These are phyloP conservation scores for Allobates femoralis DNA, from an alignment of 2,797 vertebrate species.

Conservation along the genomic window DNA sequence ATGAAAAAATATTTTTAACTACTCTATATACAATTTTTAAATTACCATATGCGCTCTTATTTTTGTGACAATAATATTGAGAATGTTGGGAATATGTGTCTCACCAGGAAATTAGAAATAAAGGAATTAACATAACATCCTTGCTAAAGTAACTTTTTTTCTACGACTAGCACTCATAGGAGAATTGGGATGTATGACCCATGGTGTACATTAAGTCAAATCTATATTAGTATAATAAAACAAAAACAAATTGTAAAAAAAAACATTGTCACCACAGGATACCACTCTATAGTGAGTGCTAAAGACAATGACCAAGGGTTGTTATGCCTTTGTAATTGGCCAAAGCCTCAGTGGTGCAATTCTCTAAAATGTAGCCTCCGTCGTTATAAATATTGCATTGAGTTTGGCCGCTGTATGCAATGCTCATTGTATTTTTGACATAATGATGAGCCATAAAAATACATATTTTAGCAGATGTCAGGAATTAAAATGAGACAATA, in stretches of 20 bases:
- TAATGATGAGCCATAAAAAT: conserved; percentile 60
- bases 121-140: neutral
- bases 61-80: neutral
- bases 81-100: neutral
- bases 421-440: conserved; percentile 58
- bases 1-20: neutral
- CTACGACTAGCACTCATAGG: conserved; percentile 41
- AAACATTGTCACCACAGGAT: conserved; percentile 59
- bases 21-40: neutral
- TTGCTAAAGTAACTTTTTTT: conserved; percentile 2
- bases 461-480: conserved; percentile 63
- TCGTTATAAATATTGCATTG: conserved; percentile 62
- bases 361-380: conserved; percentile 57
- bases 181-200: conserved; percentile 52
- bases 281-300: conserved; percentile 52
- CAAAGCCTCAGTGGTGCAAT: conserved; percentile 58
- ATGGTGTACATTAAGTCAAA: conserved; percentile 58
- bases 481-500: conserved; percentile 61
- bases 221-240: conserved; percentile 62
- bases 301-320: conserved; percentile 63
- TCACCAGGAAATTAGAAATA: conserved; percentile 11
- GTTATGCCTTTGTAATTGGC: conserved; percentile 62
- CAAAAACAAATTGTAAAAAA: conserved; percentile 60
- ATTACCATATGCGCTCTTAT: neutral
- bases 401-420: conserved; percentile 52